These are phyloP conservation scores for Clunio marinus DNA, from an alignment of 2,888 invertebrate species.

Conservation along the genomic window DNA sequence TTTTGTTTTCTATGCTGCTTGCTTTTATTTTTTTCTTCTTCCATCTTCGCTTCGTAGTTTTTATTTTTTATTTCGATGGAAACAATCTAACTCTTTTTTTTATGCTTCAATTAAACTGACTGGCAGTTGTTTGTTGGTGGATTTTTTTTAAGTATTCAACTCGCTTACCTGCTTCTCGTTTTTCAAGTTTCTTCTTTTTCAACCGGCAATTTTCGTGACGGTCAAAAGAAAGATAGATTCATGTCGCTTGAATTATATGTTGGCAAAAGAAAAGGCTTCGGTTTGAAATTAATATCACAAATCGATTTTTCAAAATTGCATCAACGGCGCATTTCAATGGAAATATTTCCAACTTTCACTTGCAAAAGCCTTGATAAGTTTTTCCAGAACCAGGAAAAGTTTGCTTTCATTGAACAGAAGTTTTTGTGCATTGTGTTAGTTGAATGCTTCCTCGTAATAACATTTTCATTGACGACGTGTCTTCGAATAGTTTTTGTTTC, in stretches of 20 bases:
- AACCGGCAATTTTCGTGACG: conserved; percentile 21
- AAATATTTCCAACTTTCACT: background rate
- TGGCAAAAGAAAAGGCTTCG: too few relatives aligned
- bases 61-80: background rate
- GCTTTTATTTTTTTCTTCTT: background rate
- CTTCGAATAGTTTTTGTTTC: too few relatives aligned
- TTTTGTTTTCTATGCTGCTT: conserved; percentile 29
- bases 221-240: background rate
- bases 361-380: background rate
- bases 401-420: background rate
- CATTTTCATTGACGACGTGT: background rate
- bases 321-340: background rate
- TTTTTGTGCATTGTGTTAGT: background rate
- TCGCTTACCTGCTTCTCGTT: conserved; percentile 27
- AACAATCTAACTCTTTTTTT: conserved; percentile 15
- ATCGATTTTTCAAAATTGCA: background rate
- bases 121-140: conserved; percentile 9
- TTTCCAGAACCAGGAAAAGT: background rate
- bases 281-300: too few relatives aligned
- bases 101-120: conserved; percentile 33
- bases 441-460: background rate
- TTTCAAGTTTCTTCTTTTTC: conserved; percentile 15
- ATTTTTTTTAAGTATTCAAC: background rate
- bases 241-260: background rate
- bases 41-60: background rate